Percentiles rank a stretch among this genome's conserved stretches.
phyloP scores from a whole-genome alignment of 2,797 vertebrate species.

The Phoxinus dragarum region DNA sequence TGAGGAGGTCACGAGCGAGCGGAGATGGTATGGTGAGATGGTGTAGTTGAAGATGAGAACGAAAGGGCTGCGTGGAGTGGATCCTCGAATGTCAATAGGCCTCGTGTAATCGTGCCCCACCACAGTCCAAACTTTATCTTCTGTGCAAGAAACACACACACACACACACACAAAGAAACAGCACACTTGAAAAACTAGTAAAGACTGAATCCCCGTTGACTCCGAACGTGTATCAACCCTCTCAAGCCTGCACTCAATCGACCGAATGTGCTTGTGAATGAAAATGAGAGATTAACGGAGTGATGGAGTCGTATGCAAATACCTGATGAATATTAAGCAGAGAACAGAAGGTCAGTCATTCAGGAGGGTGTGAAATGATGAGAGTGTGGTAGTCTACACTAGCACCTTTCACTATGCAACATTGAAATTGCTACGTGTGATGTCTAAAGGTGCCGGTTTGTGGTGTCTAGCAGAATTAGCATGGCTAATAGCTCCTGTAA shows the following conservation, averaged over 20 bases:
- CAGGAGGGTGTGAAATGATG: constrained; percentile 53
- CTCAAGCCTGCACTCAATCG: constrained; percentile 38
- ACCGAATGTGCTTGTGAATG: constrained; percentile 58
- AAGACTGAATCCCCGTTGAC: constrained; percentile 27
- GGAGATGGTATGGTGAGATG: constrained; percentile 78
- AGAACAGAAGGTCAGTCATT: constrained; percentile 63
- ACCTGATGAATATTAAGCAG: constrained; percentile 65
- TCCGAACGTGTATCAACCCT: constrained; percentile 38
- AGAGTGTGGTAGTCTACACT: constrained; percentile 43
- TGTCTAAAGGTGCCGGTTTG: constrained; percentile 72
- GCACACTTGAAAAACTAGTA: constrained; percentile 30
- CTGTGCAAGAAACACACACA: constrained; percentile 68
- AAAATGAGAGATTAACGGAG: constrained; percentile 58
- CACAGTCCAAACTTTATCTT: constrained; percentile 85
- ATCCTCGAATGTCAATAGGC: constrained; percentile 73
- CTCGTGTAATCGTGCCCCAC: constrained; percentile 82
- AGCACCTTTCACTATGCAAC: constrained; percentile 54
- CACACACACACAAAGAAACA: constrained; percentile 31
- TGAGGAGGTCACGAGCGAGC: constrained; percentile 76
- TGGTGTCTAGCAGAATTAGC: constrained; percentile 75
- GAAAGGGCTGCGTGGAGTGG: constrained; percentile 72
- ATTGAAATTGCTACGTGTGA: constrained; percentile 68
- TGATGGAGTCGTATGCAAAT: constrained; percentile 64
- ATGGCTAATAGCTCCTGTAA: constrained; percentile 78
- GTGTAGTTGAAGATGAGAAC: constrained; percentile 79